phyloP scores from a whole-genome alignment of 1,140 invertebrate species.

The Formica exsecta region DNA sequence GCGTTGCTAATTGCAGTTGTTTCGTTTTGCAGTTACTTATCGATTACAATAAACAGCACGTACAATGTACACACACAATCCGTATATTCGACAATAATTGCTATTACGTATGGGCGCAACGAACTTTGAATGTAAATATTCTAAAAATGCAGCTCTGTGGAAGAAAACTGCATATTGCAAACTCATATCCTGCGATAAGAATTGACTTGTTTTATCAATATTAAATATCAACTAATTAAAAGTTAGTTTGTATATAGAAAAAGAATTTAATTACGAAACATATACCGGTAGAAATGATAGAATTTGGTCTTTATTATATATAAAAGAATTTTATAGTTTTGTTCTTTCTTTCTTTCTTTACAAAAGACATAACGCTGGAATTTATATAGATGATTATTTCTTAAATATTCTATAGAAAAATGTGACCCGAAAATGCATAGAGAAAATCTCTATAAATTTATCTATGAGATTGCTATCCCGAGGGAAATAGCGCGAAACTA shows the following conservation, averaged over 20 bases:
- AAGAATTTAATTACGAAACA: background rate
- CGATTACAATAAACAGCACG: slow-evolving; percentile 10
- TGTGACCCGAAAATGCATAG: background rate
- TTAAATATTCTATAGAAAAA: slow-evolving; percentile 18
- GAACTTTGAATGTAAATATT: slow-evolving; percentile 18
- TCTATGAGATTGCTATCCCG: slow-evolving; percentile 1
- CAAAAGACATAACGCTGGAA: background rate
- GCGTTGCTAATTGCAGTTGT: slow-evolving; percentile 25
- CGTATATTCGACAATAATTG: background rate
- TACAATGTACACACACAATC: background rate
- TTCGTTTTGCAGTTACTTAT: slow-evolving; percentile 3
- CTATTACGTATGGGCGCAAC: background rate
- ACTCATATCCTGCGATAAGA: background rate
- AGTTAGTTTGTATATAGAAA: background rate
- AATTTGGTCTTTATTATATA: background rate
- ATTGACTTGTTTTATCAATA: background rate
- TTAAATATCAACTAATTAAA: background rate
- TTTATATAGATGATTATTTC: background rate
- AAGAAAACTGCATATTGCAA: background rate
- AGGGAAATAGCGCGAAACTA: slow-evolving; percentile 44
- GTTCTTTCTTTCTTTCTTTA: background rate
- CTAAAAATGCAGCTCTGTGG: background rate
- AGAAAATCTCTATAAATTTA: background rate
- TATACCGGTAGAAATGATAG: background rate
- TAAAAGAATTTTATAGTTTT: too few relatives aligned